Percentiles rank a stretch among this genome's conserved stretches.
Evolutionary conservation across 2,888 invertebrate genomes (phyloP).

Genomic region (Watsonalla cultraria): DNA sequence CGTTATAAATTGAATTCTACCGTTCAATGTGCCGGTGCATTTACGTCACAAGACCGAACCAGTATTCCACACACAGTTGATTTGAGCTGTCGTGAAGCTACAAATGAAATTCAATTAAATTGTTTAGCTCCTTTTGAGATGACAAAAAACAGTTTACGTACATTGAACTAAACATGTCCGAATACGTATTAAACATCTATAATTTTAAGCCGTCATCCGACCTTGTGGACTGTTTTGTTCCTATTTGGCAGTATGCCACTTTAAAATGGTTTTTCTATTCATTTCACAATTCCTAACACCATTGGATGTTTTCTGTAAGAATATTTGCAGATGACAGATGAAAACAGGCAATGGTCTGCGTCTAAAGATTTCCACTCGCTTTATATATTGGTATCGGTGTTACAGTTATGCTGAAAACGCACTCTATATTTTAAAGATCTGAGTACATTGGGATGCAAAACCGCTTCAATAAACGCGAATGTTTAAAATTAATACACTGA

Average conservation of each 20-base stretch:
- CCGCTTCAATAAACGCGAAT: neutral
- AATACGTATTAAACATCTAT: neutral
- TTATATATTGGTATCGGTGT: slow-evolving; percentile 17
- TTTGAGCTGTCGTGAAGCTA: too few species aligned
- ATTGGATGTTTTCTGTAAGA: slow-evolving; percentile 11
- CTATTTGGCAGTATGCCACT: slow-evolving; percentile 57
- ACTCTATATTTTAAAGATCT: slow-evolving; percentile 19
- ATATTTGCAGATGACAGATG: neutral
- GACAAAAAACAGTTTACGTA: neutral
- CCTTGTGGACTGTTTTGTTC: slow-evolving; percentile 46
- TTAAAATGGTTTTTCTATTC: slow-evolving; percentile 6
- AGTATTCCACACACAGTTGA: too few species aligned
- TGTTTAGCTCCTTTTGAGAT: neutral
- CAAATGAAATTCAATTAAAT: too few species aligned
- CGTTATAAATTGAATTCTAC: too few species aligned
- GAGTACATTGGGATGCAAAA: slow-evolving; percentile 12
- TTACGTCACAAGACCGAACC: too few species aligned
- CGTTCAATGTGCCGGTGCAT: too few species aligned
- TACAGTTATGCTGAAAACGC: slow-evolving; percentile 20
- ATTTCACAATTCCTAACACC: slow-evolving; percentile 6
- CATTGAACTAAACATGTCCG: neutral
- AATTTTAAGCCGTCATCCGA: slow-evolving; percentile 16
- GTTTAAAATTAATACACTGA: too few species aligned
- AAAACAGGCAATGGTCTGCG: neutral
- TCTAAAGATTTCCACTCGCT: slow-evolving; percentile 11